Conservation (phyloP, 2,113 vertebrate genomes). For the Bos indicus region DNA sequence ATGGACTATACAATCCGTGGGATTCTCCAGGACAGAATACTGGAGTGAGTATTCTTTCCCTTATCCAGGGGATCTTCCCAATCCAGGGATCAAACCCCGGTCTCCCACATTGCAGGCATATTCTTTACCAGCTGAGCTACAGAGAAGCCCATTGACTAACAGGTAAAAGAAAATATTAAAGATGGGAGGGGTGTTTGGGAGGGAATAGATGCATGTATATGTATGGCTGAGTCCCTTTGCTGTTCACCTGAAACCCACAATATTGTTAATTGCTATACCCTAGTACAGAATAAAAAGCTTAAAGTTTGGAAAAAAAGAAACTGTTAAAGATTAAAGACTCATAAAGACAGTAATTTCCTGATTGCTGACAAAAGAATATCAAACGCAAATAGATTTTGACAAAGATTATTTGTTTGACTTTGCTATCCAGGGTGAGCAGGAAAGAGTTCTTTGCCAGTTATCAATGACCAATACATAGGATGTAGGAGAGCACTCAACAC, state of each 20-base stretch:
- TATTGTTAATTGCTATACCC: neutral
- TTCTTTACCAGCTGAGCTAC: neutral
- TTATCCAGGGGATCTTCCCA: neutral
- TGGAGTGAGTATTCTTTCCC: neutral
- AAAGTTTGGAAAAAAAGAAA: neutral
- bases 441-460: neutral
- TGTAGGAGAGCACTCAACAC: neutral
- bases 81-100: neutral
- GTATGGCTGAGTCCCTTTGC: neutral
- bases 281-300: neutral
- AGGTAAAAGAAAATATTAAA: neutral
- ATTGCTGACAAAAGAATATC: neutral
- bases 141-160: neutral
- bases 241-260: neutral
- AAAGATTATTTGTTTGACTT: neutral
- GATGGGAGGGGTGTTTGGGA: neutral
- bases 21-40: neutral
- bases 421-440: neutral
- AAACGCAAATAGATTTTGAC: neutral
- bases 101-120: neutral
- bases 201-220: neutral
- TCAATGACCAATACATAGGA: neutral
- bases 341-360: neutral
- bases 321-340: neutral
- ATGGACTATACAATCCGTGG: neutral